Percentiles rank a stretch among this genome's conserved stretches.
Evolutionary conservation across 2,888 invertebrate species (phyloP).

Genomic region (Drosophila algonquin): DNA sequence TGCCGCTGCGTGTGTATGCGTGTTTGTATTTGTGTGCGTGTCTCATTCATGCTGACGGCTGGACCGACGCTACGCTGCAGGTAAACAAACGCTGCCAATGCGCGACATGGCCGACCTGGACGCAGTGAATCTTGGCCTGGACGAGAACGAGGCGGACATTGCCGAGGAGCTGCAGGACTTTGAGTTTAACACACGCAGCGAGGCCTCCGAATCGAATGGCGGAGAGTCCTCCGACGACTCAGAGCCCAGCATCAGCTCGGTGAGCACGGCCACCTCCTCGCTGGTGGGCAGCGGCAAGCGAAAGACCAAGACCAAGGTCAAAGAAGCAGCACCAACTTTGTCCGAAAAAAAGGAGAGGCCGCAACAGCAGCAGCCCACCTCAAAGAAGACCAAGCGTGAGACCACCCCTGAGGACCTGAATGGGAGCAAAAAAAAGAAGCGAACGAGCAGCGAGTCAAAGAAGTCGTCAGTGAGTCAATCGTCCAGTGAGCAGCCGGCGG

Average conservation of each 20-base stretch:
- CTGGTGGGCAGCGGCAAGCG: constrained; percentile 71
- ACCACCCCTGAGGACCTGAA: constrained; percentile 66
- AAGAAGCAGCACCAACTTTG: constrained; percentile 38
- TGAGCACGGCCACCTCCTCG: constrained; percentile 88
- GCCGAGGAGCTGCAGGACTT: constrained; percentile 92
- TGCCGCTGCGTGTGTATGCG: constrained; percentile 33
- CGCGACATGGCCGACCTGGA: constrained; percentile 85
- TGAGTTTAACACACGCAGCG: constrained; percentile 92
- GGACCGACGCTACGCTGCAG: constrained; percentile 40
- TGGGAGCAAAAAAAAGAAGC: constrained; percentile 70
- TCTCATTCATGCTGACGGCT: constrained; percentile 18
- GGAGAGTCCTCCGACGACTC: constrained; percentile 87
- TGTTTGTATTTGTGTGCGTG: constrained; percentile 46
- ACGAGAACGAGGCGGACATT: constrained; percentile 89
- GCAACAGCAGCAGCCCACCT: constrained; percentile 10
- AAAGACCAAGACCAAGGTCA: constrained; percentile 63
- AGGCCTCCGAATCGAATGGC: constrained; percentile 89
- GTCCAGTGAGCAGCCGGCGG: constrained; percentile 18
- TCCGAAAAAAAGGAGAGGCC: constrained; percentile 28
- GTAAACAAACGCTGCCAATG: constrained; percentile 73
- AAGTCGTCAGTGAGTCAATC: constrained; percentile 40
- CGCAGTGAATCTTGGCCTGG: constrained; percentile 88
- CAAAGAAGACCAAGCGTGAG: constrained; percentile 66
- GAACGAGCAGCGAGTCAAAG: constrained; percentile 50
- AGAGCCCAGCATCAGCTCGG: constrained; percentile 91